phyloP scores from a whole-genome alignment of 2,113 vertebrate genomes.

The Dasyornis broadbenti region DNA sequence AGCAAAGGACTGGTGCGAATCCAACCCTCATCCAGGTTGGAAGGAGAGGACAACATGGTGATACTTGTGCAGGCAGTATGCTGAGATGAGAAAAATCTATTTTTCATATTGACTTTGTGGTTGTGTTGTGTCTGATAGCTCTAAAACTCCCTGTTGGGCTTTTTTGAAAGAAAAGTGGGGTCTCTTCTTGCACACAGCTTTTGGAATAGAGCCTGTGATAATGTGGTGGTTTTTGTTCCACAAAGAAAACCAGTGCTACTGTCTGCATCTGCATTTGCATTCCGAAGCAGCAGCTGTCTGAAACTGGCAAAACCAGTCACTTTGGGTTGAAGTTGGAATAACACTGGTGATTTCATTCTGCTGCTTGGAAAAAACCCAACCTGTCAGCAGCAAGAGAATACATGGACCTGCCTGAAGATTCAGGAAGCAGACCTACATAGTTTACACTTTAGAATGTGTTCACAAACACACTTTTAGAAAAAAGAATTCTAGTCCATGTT shows the following conservation, averaged over 20 bases:
- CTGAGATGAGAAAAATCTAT: background rate
- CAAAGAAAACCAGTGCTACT: background rate
- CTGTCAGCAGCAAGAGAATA: background rate
- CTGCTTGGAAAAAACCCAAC: background rate
- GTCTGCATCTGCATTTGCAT: constrained; percentile 24
- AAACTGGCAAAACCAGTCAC: constrained; percentile 40
- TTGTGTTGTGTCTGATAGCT: background rate
- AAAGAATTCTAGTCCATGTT: background rate
- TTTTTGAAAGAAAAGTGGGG: background rate
- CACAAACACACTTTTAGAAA: background rate
- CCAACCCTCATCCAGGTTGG: background rate
- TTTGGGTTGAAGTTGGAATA: background rate
- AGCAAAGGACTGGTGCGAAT: background rate
- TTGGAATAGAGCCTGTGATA: background rate
- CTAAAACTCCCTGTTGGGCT: background rate
- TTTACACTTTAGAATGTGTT: background rate
- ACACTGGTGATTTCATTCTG: background rate
- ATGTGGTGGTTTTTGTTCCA: background rate
- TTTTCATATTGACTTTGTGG: background rate
- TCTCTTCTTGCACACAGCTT: background rate
- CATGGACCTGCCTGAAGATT: background rate
- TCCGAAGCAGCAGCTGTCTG: background rate
- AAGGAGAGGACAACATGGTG: background rate
- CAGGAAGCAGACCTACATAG: background rate
- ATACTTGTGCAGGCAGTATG: background rate